phyloP scores from a whole-genome alignment of 23 tunicate species.

The Styela clava region DNA sequence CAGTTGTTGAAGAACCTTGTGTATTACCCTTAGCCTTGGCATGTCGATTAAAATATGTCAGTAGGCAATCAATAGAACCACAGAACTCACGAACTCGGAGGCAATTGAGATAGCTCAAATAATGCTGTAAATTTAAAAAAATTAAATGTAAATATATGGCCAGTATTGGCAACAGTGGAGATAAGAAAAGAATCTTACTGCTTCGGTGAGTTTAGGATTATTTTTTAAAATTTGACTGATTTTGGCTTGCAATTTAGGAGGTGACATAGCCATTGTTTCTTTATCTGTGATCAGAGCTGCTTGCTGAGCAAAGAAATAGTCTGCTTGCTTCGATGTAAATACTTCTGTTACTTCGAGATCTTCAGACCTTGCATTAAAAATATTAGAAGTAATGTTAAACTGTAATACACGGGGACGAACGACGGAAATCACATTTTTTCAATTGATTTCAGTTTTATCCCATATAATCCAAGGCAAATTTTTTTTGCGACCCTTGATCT shows the following conservation, averaged over 20 bases:
- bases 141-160: no score
- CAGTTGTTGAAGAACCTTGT: not conserved
- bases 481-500: no score
- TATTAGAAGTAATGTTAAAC: not conserved
- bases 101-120: constrained; percentile 75
- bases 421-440: not conserved
- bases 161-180: no score
- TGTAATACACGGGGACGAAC: no score
- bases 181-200: constrained; percentile 53
- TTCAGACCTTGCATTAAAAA: constrained; percentile 37
- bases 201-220: constrained; percentile 81
- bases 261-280: constrained; percentile 67
- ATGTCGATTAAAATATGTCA: constrained; percentile 64
- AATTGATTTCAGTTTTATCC: not conserved
- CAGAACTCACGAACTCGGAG: constrained; percentile 62
- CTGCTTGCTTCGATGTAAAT: constrained; percentile 64
- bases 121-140: constrained; percentile 53
- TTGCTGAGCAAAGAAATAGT: constrained; percentile 74
- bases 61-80: constrained; percentile 84
- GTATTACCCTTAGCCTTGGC: not conserved
- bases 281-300: constrained; percentile 59
- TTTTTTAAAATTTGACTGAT: constrained; percentile 60
- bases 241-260: constrained; percentile 53
- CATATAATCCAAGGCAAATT: no score
- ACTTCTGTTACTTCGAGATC: constrained; percentile 66